phyloP scores from a whole-genome alignment of 2,113 vertebrate genomes.

The Peromyscus maniculatus region DNA sequence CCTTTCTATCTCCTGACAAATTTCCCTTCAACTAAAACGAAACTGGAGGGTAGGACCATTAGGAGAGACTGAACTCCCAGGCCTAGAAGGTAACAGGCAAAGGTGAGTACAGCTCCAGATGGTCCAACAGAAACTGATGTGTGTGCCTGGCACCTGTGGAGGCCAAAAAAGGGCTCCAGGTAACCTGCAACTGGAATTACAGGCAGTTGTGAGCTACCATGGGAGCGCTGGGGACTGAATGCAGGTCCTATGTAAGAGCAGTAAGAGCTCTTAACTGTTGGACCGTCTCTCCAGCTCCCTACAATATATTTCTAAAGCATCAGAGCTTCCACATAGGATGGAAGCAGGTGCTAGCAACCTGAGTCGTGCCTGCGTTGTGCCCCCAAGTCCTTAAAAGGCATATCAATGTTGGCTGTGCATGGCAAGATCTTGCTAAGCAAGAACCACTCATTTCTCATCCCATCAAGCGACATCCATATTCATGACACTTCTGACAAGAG shows the following conservation, averaged over 20 bases:
- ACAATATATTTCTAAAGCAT: background rate
- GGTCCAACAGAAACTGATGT: background rate
- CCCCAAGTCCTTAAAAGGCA: background rate
- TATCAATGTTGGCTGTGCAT: background rate
- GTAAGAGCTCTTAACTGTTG: background rate
- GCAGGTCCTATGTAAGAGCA: background rate
- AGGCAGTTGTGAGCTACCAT: background rate
- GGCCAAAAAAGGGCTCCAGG: background rate
- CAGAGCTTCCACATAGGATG: background rate
- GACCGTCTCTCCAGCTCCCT: background rate
- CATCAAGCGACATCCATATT: constrained; percentile 21
- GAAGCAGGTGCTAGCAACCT: background rate
- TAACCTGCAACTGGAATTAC: background rate
- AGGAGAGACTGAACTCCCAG: background rate
- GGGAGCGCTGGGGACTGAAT: background rate
- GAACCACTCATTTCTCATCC: constrained; percentile 37
- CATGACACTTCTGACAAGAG: constrained; percentile 36
- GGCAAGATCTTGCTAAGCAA: background rate
- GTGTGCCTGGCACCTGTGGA: background rate
- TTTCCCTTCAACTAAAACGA: background rate
- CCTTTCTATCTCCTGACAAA: background rate
- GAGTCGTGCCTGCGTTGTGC: background rate
- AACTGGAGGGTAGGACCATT: background rate
- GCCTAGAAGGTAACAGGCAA: background rate
- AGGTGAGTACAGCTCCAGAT: background rate